Percentiles rank a stretch among this genome's conserved stretches.
phyloP scores from a whole-genome alignment of 2,888 invertebrate genomes.

The Brachycybe producta region DNA sequence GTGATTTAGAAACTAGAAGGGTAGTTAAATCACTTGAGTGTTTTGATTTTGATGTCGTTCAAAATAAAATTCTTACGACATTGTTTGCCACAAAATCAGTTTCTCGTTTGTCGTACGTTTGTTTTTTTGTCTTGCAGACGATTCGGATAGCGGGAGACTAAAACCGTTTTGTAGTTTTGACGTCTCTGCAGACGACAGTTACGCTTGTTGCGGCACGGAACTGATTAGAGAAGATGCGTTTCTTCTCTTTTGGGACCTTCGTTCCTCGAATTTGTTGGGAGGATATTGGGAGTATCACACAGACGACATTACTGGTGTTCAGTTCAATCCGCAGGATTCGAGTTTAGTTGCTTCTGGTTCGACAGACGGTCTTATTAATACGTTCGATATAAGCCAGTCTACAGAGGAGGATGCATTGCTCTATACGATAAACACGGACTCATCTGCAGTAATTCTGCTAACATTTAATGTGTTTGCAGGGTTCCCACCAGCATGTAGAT shows the following conservation, averaged over 20 bases:
- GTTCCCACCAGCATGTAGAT: too few relatives aligned
- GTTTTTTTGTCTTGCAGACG: conserved; percentile 3
- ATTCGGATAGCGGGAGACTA: not conserved
- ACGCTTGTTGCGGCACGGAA: conserved; percentile 22
- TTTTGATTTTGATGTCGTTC: too few relatives aligned
- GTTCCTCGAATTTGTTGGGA: conserved; percentile 19
- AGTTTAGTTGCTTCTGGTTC: conserved; percentile 61
- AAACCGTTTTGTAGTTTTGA: conserved; percentile 23
- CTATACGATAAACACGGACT: conserved; percentile 63
- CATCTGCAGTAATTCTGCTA: conserved; percentile 46
- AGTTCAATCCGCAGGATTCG: conserved; percentile 54
- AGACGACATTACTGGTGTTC: conserved; percentile 38
- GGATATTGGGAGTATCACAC: conserved; percentile 23
- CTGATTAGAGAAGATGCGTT: conserved; percentile 21
- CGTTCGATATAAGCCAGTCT: conserved; percentile 59
- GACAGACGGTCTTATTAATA: conserved; percentile 69
- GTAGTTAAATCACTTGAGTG: too few relatives aligned
- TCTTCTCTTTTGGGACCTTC: conserved; percentile 20
- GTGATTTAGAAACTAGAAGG: too few relatives aligned
- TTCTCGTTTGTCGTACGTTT: not conserved
- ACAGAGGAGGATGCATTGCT: conserved; percentile 67
- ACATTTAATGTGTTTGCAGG: too few relatives aligned
- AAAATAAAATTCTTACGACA: too few relatives aligned
- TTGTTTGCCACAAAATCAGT: too few relatives aligned
- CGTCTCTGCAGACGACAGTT: conserved; percentile 18